Conservation (phyloP, 2,113 vertebrate species). For the Chrysochloris asiatica region DNA sequence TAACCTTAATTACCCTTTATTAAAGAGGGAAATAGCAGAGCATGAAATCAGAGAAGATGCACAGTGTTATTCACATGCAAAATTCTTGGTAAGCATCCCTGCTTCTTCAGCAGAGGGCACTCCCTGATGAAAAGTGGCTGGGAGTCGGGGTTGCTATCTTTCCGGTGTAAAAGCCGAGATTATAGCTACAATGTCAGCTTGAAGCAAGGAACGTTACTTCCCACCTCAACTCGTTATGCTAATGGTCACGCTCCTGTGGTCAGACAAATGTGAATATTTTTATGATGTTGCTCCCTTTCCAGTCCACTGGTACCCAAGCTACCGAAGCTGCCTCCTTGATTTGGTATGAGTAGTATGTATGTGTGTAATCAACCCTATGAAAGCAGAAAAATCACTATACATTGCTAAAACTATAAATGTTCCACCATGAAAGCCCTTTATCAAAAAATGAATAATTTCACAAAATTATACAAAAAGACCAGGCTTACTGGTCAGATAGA, state of each 20-base stretch:
- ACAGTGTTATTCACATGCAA: slow-evolving; percentile 40
- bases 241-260: neutral
- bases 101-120: slow-evolving; percentile 84
- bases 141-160: slow-evolving; percentile 58
- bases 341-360: slow-evolving; percentile 1
- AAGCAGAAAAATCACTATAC: slow-evolving; percentile 37
- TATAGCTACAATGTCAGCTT: slow-evolving; percentile 2
- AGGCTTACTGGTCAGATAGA: no score
- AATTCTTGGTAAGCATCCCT: slow-evolving; percentile 57
- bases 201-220: neutral
- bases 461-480: no score
- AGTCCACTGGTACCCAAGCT: neutral
- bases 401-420: slow-evolving; percentile 44
- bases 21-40: neutral
- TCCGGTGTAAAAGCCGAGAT: slow-evolving; percentile 13
- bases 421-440: slow-evolving; percentile 1
- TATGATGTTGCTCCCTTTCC: neutral
- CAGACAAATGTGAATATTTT: neutral
- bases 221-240: neutral
- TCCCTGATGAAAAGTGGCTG: slow-evolving; percentile 80
- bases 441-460: slow-evolving; percentile 47
- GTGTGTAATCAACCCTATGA: neutral
- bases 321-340: neutral
- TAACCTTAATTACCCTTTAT: slow-evolving; percentile 5
- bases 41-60: neutral